phyloP scores from a whole-genome alignment of 1,140 invertebrate genomes.

The Sitophilus oryzae region DNA sequence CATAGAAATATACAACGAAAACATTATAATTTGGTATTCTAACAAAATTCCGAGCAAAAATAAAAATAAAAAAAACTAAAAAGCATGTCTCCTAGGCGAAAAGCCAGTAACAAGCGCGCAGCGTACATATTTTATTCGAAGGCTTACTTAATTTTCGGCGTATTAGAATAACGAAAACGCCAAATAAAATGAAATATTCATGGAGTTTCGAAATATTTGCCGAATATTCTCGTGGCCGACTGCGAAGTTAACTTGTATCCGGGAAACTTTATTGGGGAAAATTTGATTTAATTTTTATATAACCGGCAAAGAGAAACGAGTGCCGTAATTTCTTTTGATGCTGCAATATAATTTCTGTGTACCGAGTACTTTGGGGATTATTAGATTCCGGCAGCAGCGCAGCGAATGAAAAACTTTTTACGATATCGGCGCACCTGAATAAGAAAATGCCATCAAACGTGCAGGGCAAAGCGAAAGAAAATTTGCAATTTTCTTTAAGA shows the following conservation, averaged over 20 bases:
- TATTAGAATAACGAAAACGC: slow-evolving; percentile 25
- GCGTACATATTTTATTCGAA: slow-evolving; percentile 15
- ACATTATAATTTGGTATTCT: too few relatives aligned
- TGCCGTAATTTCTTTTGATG: slow-evolving; percentile 45
- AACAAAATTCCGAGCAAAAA: not conserved
- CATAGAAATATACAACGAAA: too few relatives aligned
- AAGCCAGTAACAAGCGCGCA: slow-evolving; percentile 10
- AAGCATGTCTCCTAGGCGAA: not conserved
- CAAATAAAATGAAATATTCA: slow-evolving; percentile 28
- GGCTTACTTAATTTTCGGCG: slow-evolving; percentile 14
- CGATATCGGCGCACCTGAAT: slow-evolving; percentile 34
- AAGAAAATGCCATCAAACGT: slow-evolving; percentile 31
- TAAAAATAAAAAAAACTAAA: not conserved
- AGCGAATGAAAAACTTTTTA: slow-evolving; percentile 34
- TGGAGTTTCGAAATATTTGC: slow-evolving; percentile 28
- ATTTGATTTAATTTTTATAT: slow-evolving; percentile 46
- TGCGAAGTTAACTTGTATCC: slow-evolving; percentile 42
- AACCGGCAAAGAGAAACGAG: slow-evolving; percentile 43
- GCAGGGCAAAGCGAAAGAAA: slow-evolving; percentile 9
- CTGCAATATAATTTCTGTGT: slow-evolving; percentile 44
- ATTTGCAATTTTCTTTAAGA: slow-evolving; percentile 20
- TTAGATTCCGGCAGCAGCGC: slow-evolving; percentile 38
- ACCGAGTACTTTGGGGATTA: slow-evolving; percentile 37
- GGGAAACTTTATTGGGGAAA: slow-evolving; percentile 44
- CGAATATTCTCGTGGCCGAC: slow-evolving; percentile 34